phyloP scores from a whole-genome alignment of 2,888 invertebrate species.

The Zelleria hepariella region DNA sequence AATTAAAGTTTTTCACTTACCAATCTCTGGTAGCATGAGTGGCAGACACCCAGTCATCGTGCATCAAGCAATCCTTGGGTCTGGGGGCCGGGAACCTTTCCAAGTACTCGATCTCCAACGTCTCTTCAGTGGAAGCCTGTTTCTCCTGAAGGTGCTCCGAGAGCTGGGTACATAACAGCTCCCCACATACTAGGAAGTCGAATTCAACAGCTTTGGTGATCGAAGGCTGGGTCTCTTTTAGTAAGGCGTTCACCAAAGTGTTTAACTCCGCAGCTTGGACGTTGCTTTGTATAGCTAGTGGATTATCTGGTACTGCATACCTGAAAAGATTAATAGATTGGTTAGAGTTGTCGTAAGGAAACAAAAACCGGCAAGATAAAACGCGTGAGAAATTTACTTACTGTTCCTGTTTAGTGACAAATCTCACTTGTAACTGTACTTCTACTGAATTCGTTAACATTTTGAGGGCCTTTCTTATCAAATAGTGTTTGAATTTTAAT shows the following conservation, averaged over 20 bases:
- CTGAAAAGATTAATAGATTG: conserved; percentile 51
- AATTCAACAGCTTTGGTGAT: conserved; percentile 75
- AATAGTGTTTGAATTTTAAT: not conserved
- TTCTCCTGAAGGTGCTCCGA: conserved; percentile 83
- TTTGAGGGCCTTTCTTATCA: not conserved
- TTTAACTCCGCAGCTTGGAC: conserved; percentile 80
- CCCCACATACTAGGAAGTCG: conserved; percentile 90
- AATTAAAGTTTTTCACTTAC: conserved; percentile 38
- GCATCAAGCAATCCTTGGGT: conserved; percentile 92
- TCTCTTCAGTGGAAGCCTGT: conserved; percentile 84
- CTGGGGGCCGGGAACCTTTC: conserved; percentile 92
- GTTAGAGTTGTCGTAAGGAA: not conserved
- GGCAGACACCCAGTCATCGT: conserved; percentile 98
- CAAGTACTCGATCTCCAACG: conserved; percentile 92
- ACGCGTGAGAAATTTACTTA: conserved; percentile 56
- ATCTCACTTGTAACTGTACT: conserved; percentile 82
- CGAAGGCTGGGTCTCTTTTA: conserved; percentile 70
- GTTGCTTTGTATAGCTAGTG: conserved; percentile 84
- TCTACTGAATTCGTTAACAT: conserved; percentile 43
- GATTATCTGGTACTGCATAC: conserved; percentile 88
- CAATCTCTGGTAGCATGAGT: conserved; percentile 80
- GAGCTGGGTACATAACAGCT: conserved; percentile 81
- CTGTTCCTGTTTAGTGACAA: conserved; percentile 86
- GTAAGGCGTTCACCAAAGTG: conserved; percentile 82
- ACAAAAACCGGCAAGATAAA: not conserved